phyloP scores from a whole-genome alignment of 2,888 invertebrate genomes.

The Dasysyrphus tricinctus region DNA sequence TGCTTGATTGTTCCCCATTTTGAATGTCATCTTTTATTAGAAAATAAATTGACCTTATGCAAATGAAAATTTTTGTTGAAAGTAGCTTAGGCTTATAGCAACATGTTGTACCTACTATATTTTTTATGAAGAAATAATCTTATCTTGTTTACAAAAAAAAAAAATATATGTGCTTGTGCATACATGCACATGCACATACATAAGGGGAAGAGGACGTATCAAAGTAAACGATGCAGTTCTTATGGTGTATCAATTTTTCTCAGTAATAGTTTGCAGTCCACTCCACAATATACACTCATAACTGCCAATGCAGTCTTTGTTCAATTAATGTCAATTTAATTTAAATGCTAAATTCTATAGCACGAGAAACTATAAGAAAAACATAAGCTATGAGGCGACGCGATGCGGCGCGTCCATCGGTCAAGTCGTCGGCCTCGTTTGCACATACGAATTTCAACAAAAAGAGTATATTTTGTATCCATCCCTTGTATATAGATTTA shows the following conservation, averaged over 20 bases:
- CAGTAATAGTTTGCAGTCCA: slow-evolving; percentile 13
- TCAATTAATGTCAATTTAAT: slow-evolving; percentile 69
- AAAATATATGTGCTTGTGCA: too few relatives aligned
- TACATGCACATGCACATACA: not conserved
- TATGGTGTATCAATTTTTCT: slow-evolving; percentile 23
- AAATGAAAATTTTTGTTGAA: not conserved
- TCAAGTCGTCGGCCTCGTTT: not conserved
- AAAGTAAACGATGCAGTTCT: not conserved
- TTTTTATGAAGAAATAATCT: not conserved
- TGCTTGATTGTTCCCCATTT: slow-evolving; percentile 19
- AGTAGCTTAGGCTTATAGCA: not conserved
- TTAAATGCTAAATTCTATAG: slow-evolving; percentile 51
- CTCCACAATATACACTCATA: slow-evolving; percentile 21
- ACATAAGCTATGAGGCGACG: not conserved
- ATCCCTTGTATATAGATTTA: not conserved
- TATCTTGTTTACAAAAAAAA: not conserved
- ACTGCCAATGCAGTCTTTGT: slow-evolving; percentile 25
- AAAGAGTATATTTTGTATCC: not conserved
- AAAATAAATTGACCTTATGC: slow-evolving; percentile 46
- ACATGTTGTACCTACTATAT: not conserved
- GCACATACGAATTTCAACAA: not conserved
- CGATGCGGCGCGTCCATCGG: too few relatives aligned
- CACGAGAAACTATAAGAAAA: not conserved
- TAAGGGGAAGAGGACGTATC: not conserved
- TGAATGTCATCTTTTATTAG: slow-evolving; percentile 32